Evolutionary conservation across 2,888 invertebrate species (phyloP).

Genomic region (Dione juno): DNA sequence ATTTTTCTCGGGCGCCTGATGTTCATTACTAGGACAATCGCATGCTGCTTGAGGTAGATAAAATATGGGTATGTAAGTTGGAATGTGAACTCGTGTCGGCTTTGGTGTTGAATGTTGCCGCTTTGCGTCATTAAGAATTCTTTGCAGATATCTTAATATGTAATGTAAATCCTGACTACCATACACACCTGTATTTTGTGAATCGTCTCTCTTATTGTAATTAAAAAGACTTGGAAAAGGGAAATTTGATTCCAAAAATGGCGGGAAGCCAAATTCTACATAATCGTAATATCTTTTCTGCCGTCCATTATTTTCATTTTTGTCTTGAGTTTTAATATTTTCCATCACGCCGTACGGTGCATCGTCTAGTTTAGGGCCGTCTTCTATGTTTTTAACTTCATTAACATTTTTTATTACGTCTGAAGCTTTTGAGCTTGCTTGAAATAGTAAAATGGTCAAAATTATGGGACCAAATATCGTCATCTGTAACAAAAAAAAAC

Average conservation of each 20-base stretch:
- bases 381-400: conserved; percentile 30
- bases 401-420: background rate
- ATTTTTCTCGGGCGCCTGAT: conserved; percentile 26
- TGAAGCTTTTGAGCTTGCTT: conserved; percentile 54
- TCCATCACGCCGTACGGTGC: conserved; percentile 47
- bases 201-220: conserved; percentile 45
- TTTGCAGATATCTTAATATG: conserved; percentile 47
- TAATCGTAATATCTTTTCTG: conserved; percentile 55
- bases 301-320: conserved; percentile 45
- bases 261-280: conserved; percentile 43
- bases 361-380: conserved; percentile 50
- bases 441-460: conserved; percentile 56
- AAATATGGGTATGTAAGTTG: conserved; percentile 43
- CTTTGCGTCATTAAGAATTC: conserved; percentile 43
- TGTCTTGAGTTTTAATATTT: conserved; percentile 47
- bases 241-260: conserved; percentile 27
- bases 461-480: conserved; percentile 51
- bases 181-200: conserved; percentile 43
- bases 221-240: conserved; percentile 38
- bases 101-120: conserved; percentile 39
- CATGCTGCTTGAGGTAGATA: conserved; percentile 42
- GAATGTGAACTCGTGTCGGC: conserved; percentile 34
- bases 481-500: conserved; percentile 67
- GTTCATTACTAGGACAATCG: conserved; percentile 32
- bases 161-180: conserved; percentile 45